Percentiles rank a stretch among this genome's conserved stretches.
Conservation (phyloP, 2,113 vertebrate species). For the Cynopterus brachyotis region DNA sequence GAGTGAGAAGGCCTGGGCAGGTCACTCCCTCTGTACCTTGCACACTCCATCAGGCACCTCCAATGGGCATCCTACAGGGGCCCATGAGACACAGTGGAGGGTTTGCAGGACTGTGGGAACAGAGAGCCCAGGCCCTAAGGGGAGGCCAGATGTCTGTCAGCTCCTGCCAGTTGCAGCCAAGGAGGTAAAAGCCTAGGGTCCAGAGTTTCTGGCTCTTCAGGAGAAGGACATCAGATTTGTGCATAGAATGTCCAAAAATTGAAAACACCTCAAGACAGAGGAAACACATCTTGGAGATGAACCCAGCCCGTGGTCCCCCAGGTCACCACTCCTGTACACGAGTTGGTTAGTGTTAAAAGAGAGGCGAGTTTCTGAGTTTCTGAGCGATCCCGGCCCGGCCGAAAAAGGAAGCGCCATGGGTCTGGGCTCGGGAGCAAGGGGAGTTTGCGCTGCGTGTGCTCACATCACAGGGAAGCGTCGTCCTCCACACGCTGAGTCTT, state of each 20-base stretch:
- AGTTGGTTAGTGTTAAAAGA: not conserved
- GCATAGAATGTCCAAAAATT: not conserved
- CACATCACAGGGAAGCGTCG: fast-evolving
- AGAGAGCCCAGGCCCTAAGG: not conserved
- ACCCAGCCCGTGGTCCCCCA: not conserved
- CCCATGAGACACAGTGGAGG: too few species aligned
- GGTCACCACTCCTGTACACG: fast-evolving
- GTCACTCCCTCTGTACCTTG: not conserved
- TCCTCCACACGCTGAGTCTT: not conserved
- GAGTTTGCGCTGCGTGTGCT: not conserved
- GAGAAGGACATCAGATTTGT: not conserved
- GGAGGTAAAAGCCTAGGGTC: too few species aligned
- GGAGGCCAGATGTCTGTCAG: fast-evolving
- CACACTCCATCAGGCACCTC: not conserved
- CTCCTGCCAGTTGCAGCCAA: not conserved
- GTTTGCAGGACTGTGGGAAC: not conserved
- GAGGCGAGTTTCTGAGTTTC: not conserved
- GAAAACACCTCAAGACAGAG: not conserved
- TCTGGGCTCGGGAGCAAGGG: not conserved
- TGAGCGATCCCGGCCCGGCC: not conserved
- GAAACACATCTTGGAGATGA: not conserved
- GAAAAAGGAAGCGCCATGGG: not conserved
- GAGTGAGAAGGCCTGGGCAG: not conserved
- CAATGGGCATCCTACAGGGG: fast-evolving
- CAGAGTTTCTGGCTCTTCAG: not conserved